These are phyloP conservation scores for Protosalanx chinensis DNA, from an alignment of 2,797 vertebrate genomes.

Conservation along the genomic window DNA sequence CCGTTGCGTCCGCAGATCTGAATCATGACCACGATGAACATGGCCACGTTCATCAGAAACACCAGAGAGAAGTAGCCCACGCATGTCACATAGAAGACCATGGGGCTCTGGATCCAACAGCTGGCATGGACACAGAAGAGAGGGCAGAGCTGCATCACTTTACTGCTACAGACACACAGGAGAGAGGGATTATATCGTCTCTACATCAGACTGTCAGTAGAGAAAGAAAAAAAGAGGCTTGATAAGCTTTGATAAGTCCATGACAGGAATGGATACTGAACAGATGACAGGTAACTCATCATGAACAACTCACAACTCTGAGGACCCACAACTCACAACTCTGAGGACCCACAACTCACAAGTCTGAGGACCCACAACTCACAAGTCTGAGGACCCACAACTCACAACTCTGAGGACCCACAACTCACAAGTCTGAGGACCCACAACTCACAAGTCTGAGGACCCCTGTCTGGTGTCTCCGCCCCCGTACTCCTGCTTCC, in stretches of 20 bases:
- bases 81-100: constrained; percentile 87
- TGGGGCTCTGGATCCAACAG: constrained; percentile 83
- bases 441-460: constrained; percentile 84
- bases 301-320: constrained; percentile 75
- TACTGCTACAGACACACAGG: neutral
- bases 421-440: no score
- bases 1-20: constrained; percentile 97
- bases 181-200: neutral
- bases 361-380: no score
- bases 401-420: no score
- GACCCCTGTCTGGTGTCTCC: constrained; percentile 61
- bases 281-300: neutral
- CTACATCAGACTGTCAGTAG: neutral
- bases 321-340: no score
- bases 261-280: neutral
- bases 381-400: no score
- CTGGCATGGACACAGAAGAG: constrained; percentile 58
- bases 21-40: constrained; percentile 97
- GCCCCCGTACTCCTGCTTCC: constrained; percentile 70
- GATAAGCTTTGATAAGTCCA: neutral
- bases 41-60: constrained; percentile 92
- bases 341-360: no score
- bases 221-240: neutral
- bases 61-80: constrained; percentile 89
- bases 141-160: neutral